Conservation (phyloP, 2,797 vertebrate genomes). For the Coracias cyanogaster region DNA sequence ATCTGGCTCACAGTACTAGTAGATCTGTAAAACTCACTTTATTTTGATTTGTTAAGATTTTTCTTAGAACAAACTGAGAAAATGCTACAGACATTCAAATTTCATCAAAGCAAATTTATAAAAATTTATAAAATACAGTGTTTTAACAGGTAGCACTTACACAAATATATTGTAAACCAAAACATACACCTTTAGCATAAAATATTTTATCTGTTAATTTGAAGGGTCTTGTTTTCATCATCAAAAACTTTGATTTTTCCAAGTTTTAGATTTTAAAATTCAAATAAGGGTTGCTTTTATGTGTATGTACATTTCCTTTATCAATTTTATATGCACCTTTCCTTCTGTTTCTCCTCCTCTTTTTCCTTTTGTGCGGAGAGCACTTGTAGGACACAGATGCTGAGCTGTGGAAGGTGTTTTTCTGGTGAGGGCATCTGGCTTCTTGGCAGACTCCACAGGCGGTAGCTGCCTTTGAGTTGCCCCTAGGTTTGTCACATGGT, state of each 20-base stretch:
- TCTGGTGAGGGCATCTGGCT: constrained; percentile 78
- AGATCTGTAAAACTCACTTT: not conserved
- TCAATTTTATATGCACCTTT: not conserved
- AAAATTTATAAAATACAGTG: not conserved
- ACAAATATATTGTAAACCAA: not conserved
- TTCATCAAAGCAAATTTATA: not conserved
- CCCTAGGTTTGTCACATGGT: constrained; percentile 69
- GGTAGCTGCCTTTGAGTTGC: constrained; percentile 41
- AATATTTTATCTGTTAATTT: not conserved
- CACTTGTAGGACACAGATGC: constrained; percentile 41
- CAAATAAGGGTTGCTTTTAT: not conserved
- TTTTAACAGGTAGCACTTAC: not conserved
- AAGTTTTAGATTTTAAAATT: not conserved
- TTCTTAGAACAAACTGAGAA: constrained; percentile 24
- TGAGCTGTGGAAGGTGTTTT: constrained; percentile 72
- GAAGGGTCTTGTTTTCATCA: not conserved
- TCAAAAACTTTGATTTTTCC: not conserved
- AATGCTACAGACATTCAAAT: constrained; percentile 24
- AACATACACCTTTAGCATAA: not conserved
- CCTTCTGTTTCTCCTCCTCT: not conserved
- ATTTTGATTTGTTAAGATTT: constrained; percentile 17
- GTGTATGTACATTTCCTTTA: not conserved
- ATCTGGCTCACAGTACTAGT: not conserved
- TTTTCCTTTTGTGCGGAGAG: constrained; percentile 29
- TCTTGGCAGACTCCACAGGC: constrained; percentile 70